Base-by-base conservation (phyloP, 1,140 invertebrate species). In the Drosophila pectinifera region DNA sequence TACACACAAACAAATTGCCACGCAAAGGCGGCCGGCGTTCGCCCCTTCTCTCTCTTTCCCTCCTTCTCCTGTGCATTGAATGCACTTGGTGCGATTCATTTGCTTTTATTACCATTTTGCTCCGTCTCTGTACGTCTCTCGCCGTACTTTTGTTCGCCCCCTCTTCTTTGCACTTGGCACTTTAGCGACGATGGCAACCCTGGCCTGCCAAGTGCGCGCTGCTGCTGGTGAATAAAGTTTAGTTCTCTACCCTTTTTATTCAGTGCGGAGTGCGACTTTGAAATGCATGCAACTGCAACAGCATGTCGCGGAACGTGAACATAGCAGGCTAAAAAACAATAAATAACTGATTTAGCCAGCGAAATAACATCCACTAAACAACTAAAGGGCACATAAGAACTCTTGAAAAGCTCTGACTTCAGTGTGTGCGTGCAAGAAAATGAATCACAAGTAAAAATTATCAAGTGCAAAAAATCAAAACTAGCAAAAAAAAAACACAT, bases 251-350 rank as follows among this genome's bases (percentile, higher is more conserved):
- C 89, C 89, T 85, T 91, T 91, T 80, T 34, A 53, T 79, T 70
- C 89, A 91, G 89, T 91, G 74, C 73, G 78, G 73, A 89, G 75
- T 89, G 89, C 78, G 84, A 91, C 84, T 91, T 91, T 91, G 89
- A 75, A 91, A 79, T 78, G 85, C 48, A 79, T 74, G 83, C 62
- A 82, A 61, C 76, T 59, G 63, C 49, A 53, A 5, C 31, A 34
- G 28, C 28, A 34, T 20, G 46, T 18, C 46, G 39, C 55, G 51
- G 51, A 49, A 77, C 43, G 49, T 53, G 49, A 18, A 14, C 7
- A 36, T 34, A 57, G 48, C 58, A 73, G 42, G 55, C 49, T 20
- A 16, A 42, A 26, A 46, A 11, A 59, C 13, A 11, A 43, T 11
- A 16, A 36, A 42, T 20, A 48, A 11, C 8, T 18, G 7, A 13